Evolutionary conservation across 2,113 vertebrate genomes (phyloP).

Genomic region (Gyps fulvus): DNA sequence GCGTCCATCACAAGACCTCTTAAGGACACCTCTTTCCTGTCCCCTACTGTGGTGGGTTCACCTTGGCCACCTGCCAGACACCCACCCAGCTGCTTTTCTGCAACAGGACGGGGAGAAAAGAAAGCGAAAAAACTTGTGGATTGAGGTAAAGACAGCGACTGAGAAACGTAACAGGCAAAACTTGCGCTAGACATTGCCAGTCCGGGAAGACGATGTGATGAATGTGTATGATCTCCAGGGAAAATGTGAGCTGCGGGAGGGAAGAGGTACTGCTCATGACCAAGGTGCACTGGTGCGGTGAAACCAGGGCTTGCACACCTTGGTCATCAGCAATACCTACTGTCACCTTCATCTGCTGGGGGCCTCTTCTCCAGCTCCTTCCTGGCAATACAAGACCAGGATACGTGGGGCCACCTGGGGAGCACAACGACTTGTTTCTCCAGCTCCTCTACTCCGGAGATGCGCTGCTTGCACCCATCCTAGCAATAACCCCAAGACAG

Average conservation of each 20-base stretch:
- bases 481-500: background rate
- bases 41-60: background rate
- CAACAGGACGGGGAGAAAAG: background rate
- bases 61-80: background rate
- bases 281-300: background rate
- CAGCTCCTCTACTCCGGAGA: background rate
- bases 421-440: background rate
- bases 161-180: background rate
- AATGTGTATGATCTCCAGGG: background rate
- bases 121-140: rapidly evolving
- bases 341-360: background rate
- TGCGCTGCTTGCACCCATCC: rapidly evolving
- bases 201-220: background rate
- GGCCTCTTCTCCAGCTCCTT: background rate
- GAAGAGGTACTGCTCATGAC: background rate
- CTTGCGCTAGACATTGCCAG: rapidly evolving
- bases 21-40: background rate
- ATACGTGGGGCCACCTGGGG: background rate
- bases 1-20: background rate
- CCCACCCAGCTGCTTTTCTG: background rate
- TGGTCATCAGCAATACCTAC: background rate
- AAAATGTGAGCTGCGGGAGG: background rate
- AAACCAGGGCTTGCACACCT: background rate
- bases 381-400: too few species aligned
- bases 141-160: background rate